Percentiles rank a stretch among this genome's conserved stretches.
phyloP scores from a whole-genome alignment of 2,797 vertebrate genomes.

The Etheostoma nigrum region DNA sequence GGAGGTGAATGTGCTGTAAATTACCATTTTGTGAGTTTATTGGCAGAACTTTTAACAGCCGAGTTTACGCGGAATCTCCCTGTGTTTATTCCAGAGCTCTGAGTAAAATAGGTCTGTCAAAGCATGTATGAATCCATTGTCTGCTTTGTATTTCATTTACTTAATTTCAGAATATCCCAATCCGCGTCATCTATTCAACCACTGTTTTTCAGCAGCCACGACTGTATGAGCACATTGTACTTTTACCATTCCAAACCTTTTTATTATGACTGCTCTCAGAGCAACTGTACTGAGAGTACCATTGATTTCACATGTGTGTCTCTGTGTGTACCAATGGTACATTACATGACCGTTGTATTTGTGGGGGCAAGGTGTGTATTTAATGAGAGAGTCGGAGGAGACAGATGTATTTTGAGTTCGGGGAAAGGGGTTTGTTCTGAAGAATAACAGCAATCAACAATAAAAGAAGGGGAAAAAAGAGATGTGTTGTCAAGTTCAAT shows the following conservation, averaged over 20 bases:
- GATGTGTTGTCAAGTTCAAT: slow-evolving; percentile 32
- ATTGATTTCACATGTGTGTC: slow-evolving; percentile 71
- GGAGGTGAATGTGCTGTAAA: slow-evolving; percentile 86
- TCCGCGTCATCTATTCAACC: slow-evolving; percentile 35
- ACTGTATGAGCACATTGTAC: slow-evolving; percentile 71
- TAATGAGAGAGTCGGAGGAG: slow-evolving; percentile 53
- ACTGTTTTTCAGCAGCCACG: slow-evolving; percentile 54
- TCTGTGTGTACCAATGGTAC: slow-evolving; percentile 81
- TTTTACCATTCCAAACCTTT: slow-evolving; percentile 77
- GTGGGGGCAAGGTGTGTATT: slow-evolving; percentile 75
- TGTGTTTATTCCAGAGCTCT: slow-evolving; percentile 53
- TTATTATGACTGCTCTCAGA: slow-evolving; percentile 52
- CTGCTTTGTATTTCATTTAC: slow-evolving; percentile 60
- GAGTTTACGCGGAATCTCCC: slow-evolving; percentile 54
- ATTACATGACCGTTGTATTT: slow-evolving; percentile 83
- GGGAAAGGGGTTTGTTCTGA: slow-evolving; percentile 68
- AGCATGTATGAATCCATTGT: slow-evolving; percentile 56
- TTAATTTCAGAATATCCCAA: slow-evolving; percentile 51
- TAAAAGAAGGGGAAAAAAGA: slow-evolving; percentile 76
- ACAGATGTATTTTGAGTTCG: slow-evolving; percentile 64
- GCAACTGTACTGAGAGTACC: slow-evolving; percentile 46
- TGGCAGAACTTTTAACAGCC: slow-evolving; percentile 63
- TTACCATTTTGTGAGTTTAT: slow-evolving; percentile 77
- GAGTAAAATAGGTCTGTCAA: slow-evolving; percentile 51
- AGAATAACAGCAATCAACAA: slow-evolving; percentile 72